Conservation (phyloP, 1,140 invertebrate species). For the Drosophila equinoxialis region DNA sequence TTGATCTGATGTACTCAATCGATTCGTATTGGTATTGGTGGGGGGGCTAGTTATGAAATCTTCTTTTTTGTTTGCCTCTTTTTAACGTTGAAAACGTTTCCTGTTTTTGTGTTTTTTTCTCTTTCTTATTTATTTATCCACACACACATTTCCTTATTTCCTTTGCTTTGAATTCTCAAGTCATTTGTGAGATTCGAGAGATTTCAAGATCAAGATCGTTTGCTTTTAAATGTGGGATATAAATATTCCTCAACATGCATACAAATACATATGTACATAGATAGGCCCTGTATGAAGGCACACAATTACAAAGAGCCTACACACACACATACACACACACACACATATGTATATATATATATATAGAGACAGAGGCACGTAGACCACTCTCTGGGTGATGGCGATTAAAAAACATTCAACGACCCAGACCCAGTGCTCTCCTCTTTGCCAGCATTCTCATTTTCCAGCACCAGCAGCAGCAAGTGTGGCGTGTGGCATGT, state of each 20-base stretch:
- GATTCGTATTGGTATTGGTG: no score
- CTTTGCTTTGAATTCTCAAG: constrained; percentile 7
- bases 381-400: constrained; percentile 10
- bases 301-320: constrained; percentile 14
- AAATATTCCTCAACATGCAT: constrained; percentile 15
- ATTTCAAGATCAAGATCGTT: constrained; percentile 23
- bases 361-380: constrained; percentile 5
- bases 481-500: constrained; percentile 33
- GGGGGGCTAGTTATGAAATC: no score
- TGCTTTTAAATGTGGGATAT: constrained; percentile 18
- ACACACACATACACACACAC: constrained; percentile 2
- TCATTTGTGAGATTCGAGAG: constrained; percentile 7
- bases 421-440: constrained; percentile 76
- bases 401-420: constrained; percentile 48
- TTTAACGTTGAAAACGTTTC: neutral
- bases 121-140: neutral
- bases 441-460: constrained; percentile 31
- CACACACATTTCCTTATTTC: constrained; percentile 25
- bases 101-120: neutral
- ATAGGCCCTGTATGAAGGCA: neutral
- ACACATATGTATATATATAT: constrained; percentile 6
- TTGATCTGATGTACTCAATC: no score
- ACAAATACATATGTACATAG: no score
- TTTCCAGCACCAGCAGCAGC: constrained; percentile 8
- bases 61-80: no score